Evolutionary conservation across 1,140 invertebrate genomes (phyloP), one percentile per base, ranked within the genome.

Genomic region (Galendromus occidentalis): DNA sequence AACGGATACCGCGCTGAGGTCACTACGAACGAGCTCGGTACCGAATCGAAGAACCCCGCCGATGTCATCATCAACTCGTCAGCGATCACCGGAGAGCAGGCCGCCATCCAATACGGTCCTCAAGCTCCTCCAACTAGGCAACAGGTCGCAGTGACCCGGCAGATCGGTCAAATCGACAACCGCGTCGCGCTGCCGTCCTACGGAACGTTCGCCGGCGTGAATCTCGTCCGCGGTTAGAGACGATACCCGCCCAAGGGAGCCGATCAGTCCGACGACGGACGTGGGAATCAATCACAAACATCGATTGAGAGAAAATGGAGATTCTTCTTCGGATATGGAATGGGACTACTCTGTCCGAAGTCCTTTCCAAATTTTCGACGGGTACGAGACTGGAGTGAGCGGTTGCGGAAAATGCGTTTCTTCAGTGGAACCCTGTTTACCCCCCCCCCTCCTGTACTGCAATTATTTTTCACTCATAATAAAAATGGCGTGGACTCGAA

Each of bases 1-100:
- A 64, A 66, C 42, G 68, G 68, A 28, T 68, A 67, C 59, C 64
- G 63, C 39, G 68, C 68, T 1, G 67, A 65, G 20, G 68, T 69
- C 7, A 69, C 68, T 2, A 59, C 51, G 14, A 59, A 59, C 1
- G 22, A 59, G 33, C 51, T 59, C 14, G 14, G 51, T 22, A 59
- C 51, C 9, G 22, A 59, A 25, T 59, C 51, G 51, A 59, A 59
- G 9, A 59, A 59, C 33, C 14, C 51, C 1, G 51, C 51, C 51
- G 51, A 59, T 25, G 14, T 59, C 22, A 59, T 59, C 51, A 59
- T 59, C 51, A 59, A 1, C 20, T 59, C 51, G 2, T 25, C 51
- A 25, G 14, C 51, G 51, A 59, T 59, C 22, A 59, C 51, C 20
- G 51, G 51, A 1, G 51, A 14, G 9, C 22, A 59, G 51, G 51